Conservation (phyloP, 2,888 invertebrate species). For the Caenorhabditis zanzibari region DNA sequence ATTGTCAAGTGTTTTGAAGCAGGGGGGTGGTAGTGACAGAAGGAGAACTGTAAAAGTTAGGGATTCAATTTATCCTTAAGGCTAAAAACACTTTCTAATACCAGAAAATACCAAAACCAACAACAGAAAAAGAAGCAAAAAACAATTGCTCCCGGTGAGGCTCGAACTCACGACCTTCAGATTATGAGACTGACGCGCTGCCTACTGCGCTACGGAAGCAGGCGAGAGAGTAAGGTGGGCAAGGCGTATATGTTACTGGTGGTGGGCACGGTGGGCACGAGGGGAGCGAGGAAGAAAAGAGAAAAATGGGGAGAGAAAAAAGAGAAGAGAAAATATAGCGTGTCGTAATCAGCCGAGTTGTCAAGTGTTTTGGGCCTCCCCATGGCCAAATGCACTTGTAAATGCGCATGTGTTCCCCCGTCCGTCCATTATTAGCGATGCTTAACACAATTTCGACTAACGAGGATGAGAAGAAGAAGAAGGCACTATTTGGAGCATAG, state of each 20-base stretch:
- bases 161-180: conserved; percentile 97
- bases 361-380: conserved; percentile 57
- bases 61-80: too few species aligned
- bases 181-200: conserved; percentile 91
- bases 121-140: conserved; percentile 1
- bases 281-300: too few species aligned
- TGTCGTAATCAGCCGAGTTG: conserved; percentile 9
- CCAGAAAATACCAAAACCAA: background rate
- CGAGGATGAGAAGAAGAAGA: conserved; percentile 32
- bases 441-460: conserved; percentile 67
- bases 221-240: background rate
- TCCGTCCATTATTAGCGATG: conserved; percentile 60
- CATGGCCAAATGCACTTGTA: conserved; percentile 22
- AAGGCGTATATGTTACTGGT: background rate
- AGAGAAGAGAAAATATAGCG: background rate
- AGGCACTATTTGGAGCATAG: conserved; percentile 12
- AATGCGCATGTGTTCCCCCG: conserved; percentile 40
- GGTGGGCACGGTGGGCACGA: too few species aligned
- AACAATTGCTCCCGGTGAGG: conserved; percentile 87
- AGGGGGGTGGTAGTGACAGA: conserved; percentile 5
- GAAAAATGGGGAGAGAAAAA: background rate
- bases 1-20: conserved; percentile 51
- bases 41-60: background rate
- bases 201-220: conserved; percentile 75
- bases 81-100: background rate